These are phyloP conservation scores for Microcebus lehilahytsara DNA, from an alignment of 2,113 vertebrate species.

Conservation along the genomic window DNA sequence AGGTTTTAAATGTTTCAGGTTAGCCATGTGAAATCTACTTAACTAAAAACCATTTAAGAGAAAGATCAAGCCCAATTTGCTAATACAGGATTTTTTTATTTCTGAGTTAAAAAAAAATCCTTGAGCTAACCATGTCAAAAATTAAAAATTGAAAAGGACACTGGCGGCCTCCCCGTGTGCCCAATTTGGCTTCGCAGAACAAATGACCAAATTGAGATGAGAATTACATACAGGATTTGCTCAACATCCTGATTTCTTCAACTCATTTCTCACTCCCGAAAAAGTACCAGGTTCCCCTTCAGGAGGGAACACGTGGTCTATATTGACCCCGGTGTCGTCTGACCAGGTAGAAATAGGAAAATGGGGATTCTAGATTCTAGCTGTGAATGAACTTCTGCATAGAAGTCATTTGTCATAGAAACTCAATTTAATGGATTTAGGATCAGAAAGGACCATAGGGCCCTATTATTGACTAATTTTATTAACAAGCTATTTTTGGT, in stretches of 20 bases:
- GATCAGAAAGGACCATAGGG: background rate
- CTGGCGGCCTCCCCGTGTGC: slow-evolving; percentile 62
- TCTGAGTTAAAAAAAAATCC: slow-evolving; percentile 46
- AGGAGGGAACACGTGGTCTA: background rate
- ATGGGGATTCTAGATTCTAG: background rate
- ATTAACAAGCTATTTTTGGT: slow-evolving; percentile 13
- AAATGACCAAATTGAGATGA: slow-evolving; percentile 64
- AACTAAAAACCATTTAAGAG: slow-evolving; percentile 64
- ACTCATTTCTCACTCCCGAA: slow-evolving; percentile 46
- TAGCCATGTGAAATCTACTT: slow-evolving; percentile 57
- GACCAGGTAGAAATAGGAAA: slow-evolving; percentile 3
- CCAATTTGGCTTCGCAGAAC: slow-evolving; percentile 71
- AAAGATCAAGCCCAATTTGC: slow-evolving; percentile 67
- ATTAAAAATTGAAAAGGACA: slow-evolving; percentile 76
- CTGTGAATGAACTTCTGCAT: background rate
- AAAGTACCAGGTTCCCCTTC: background rate
- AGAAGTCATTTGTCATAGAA: background rate
- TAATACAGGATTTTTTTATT: slow-evolving; percentile 61
- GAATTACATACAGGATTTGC: slow-evolving; percentile 59
- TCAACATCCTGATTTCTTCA: slow-evolving; percentile 35
- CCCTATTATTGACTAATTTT: background rate
- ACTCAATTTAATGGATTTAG: background rate
- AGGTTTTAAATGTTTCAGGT: slow-evolving; percentile 59
- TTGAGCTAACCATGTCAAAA: slow-evolving; percentile 69
- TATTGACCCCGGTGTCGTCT: background rate